phyloP scores from a whole-genome alignment of 2,797 vertebrate species.

The Chelonia mydas region DNA sequence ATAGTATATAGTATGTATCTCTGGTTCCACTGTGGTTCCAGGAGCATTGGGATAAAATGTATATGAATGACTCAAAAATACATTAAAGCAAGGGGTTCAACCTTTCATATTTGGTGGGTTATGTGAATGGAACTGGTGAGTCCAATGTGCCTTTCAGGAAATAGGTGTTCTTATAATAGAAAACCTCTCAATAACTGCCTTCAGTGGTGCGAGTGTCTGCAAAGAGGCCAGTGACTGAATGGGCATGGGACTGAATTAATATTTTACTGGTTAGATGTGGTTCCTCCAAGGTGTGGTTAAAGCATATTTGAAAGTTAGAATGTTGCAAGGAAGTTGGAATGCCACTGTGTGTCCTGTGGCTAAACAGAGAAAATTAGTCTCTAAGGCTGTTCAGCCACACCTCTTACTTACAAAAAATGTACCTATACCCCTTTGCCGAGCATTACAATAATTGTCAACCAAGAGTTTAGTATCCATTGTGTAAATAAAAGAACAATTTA shows the following conservation, averaged over 20 bases:
- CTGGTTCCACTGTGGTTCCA: background rate
- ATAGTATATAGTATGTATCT: accelerated
- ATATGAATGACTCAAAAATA: background rate
- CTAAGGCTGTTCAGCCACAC: background rate
- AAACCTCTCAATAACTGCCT: background rate
- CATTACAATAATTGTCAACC: background rate
- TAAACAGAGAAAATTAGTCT: background rate
- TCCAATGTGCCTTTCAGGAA: background rate
- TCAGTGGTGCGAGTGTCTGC: background rate
- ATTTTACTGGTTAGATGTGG: background rate
- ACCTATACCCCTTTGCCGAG: background rate
- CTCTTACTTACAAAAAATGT: background rate
- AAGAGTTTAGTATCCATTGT: background rate
- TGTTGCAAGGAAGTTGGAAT: background rate
- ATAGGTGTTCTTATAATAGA: background rate
- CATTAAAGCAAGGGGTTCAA: background rate
- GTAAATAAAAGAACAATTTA: background rate
- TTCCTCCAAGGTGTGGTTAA: too few relatives aligned
- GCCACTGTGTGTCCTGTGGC: background rate
- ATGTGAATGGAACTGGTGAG: background rate
- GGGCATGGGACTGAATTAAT: background rate
- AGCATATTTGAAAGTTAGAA: background rate
- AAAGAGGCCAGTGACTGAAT: background rate
- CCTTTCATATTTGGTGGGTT: background rate
- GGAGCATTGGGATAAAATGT: background rate